phyloP scores from a whole-genome alignment of 2,113 vertebrate species.

The Lycocorax pyrrhopterus region DNA sequence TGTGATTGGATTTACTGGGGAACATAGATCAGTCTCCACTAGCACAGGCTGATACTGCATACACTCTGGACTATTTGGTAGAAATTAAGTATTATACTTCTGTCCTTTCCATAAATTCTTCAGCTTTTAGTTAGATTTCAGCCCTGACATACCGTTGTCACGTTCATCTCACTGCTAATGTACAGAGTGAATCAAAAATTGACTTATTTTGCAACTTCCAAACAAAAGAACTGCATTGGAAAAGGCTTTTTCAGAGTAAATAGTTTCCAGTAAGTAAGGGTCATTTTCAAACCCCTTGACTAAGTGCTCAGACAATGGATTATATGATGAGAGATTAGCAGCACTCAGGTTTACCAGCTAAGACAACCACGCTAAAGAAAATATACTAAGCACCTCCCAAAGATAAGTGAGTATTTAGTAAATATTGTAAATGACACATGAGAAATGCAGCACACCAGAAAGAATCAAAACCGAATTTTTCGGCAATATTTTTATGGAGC shows the following conservation, averaged over 20 bases:
- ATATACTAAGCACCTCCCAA: not conserved
- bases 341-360: not conserved
- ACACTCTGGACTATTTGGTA: not conserved
- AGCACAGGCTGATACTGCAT: not conserved
- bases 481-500: not conserved
- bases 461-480: not conserved
- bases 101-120: not conserved
- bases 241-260: not conserved
- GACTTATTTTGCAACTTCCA: not conserved
- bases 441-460: not conserved
- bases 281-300: not conserved
- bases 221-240: not conserved
- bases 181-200: not conserved
- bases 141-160: not conserved
- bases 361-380: not conserved
- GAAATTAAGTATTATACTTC: not conserved
- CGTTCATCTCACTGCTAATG: not conserved
- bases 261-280: not conserved
- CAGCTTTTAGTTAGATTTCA: not conserved
- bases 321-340: not conserved
- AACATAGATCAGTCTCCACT: not conserved
- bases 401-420: not conserved
- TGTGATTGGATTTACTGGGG: not conserved
- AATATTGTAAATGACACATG: not conserved
- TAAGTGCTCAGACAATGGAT: not conserved